Base-by-base conservation (phyloP, 2,797 vertebrate genomes). In the Neopelma chrysocephalum region DNA sequence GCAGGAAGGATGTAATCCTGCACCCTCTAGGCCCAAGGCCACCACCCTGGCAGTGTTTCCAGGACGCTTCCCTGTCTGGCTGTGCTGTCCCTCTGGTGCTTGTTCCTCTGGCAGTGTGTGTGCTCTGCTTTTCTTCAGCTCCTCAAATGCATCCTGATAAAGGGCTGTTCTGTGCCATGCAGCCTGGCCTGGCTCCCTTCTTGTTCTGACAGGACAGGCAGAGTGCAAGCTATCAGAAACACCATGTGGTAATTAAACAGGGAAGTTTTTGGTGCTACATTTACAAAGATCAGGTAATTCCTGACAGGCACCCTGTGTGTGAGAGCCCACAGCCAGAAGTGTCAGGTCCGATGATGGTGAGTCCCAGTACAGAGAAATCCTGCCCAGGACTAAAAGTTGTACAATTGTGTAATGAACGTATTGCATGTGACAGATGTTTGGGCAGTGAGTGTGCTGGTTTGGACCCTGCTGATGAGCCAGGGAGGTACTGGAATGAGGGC, bases 41-140 rank as follows among this genome's bases (percentile, higher is more conserved):
- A 57, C 10, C 19, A 1, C 8, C 5, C 15, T 48, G 82, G 78
- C 60, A n/a, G 25, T 13, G 1, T n/a, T 60, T 42, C 73, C 26
- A 14, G 43, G 15, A 56, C 23, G 54, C 20, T 70, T 27, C 40
- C 23, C 25, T n/a, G 6, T 19, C 73, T 25, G 6, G 23, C 43
- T 21, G 11, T 15, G 60, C 32, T 42, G 14, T 36, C 58, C 54
- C 4, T 0, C 34, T 45, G 27, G 10, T 12, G 31, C 57, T 26
- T 3, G 17, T 38, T 23, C 45, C 36, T 54, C 36, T n/a, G 25
- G 14, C 21, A 20, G 0, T 1, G 15, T 2, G 1, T 11, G 25
- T 25, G 27, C 48, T 54, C 36, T 12, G n/a, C 21, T 38, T 58
- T 25, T 17, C 25, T 71, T 12, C 11, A 51, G 48, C 71, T 19